phyloP scores from a whole-genome alignment of 2,888 invertebrate species.

The Parnassius glacialis region DNA sequence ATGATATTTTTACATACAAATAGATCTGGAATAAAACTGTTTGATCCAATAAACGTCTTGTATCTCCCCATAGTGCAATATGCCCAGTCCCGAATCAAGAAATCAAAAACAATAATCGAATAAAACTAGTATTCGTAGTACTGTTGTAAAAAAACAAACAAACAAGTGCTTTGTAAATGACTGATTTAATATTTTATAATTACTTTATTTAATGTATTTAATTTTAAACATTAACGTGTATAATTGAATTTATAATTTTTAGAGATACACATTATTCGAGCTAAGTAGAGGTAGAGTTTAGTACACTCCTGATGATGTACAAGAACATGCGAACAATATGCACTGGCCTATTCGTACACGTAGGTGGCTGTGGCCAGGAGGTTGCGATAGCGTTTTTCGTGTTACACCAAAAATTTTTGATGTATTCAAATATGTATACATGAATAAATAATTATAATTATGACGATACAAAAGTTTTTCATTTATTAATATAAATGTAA shows the following conservation, averaged over 20 bases:
- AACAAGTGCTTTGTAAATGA: constrained; percentile 61
- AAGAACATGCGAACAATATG: constrained; percentile 44
- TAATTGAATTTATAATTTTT: constrained; percentile 40
- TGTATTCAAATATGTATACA: constrained; percentile 73
- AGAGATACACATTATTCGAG: constrained; percentile 39
- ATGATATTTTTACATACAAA: constrained; percentile 5
- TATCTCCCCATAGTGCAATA: constrained; percentile 37
- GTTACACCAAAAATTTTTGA: constrained; percentile 75
- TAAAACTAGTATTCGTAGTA: constrained; percentile 32
- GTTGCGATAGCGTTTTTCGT: constrained; percentile 62
- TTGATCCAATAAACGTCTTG: constrained; percentile 11
- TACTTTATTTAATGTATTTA: constrained; percentile 66
- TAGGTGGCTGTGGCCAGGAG: constrained; percentile 47
- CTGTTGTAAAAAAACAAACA: constrained; percentile 50
- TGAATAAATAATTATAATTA: constrained; percentile 63
- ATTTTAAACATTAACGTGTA: constrained; percentile 47
- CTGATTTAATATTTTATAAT: constrained; percentile 65
- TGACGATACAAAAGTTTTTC: constrained; percentile 51
- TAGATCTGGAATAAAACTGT: constrained; percentile 5
- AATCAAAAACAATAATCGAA: constrained; percentile 36
- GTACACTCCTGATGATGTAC: constrained; percentile 78
- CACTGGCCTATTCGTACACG: constrained; percentile 54
- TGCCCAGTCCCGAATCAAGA: constrained; percentile 41
- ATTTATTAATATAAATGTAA: constrained; percentile 30
- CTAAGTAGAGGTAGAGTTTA: constrained; percentile 59